phyloP scores from a whole-genome alignment of 2,113 vertebrate genomes.

The Epinephelus cyanopodus region DNA sequence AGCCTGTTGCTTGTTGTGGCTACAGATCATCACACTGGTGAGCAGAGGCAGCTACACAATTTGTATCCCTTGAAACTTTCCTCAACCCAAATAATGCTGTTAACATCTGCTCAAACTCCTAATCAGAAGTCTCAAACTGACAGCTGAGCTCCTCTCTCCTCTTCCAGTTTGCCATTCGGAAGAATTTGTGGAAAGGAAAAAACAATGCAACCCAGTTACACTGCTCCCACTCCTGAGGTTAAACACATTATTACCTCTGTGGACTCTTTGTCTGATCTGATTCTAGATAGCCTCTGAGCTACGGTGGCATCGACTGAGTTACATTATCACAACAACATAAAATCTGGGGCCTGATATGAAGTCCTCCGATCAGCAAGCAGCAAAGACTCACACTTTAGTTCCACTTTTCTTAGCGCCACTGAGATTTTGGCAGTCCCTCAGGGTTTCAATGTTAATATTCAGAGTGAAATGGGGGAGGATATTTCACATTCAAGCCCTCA shows the following conservation, averaged over 20 bases:
- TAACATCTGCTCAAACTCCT: slow-evolving; percentile 11
- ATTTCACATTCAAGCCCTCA: slow-evolving; percentile 80
- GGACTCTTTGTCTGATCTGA: slow-evolving; percentile 60
- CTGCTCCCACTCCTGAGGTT: slow-evolving; percentile 46
- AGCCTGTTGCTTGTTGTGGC: slow-evolving; percentile 23
- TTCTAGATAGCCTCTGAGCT: slow-evolving; percentile 37
- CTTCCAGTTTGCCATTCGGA: slow-evolving; percentile 11
- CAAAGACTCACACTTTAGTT: slow-evolving; percentile 67
- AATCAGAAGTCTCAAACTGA: slow-evolving; percentile 33
- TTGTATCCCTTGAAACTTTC: slow-evolving; percentile 7
- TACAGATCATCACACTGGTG: slow-evolving; percentile 19
- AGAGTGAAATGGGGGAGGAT: slow-evolving; percentile 80
- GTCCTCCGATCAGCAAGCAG: slow-evolving; percentile 40
- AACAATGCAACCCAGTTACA: slow-evolving; percentile 48
- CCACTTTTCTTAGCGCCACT: slow-evolving; percentile 71
- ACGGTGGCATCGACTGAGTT: slow-evolving; percentile 4
- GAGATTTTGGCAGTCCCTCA: slow-evolving; percentile 77
- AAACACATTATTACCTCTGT: slow-evolving; percentile 57
- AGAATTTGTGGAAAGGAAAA: slow-evolving; percentile 31
- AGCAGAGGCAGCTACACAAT: slow-evolving; percentile 14
- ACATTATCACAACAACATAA: slow-evolving; percentile 24
- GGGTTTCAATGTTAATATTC: slow-evolving; percentile 82
- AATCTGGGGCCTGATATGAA: slow-evolving; percentile 39
- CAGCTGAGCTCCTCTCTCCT: slow-evolving; percentile 23
- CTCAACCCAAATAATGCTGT: slow-evolving; percentile 19